Base-by-base conservation (phyloP, 2,797 vertebrate species). In the Poecile montanus region DNA sequence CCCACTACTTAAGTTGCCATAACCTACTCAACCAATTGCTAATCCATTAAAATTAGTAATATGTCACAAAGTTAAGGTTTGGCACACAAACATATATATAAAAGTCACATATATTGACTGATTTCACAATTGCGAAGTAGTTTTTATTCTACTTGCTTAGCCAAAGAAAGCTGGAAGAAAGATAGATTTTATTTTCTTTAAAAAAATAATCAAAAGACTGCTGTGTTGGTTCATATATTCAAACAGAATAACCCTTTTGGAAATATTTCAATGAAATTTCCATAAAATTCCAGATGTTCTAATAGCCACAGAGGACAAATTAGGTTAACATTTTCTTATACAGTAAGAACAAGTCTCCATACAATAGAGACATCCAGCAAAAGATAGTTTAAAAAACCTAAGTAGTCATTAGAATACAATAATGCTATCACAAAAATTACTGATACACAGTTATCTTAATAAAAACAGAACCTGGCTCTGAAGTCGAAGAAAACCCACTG, bases 381-480 rank as follows among this genome's bases (percentile, higher is more conserved):
- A 77, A 90, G 38, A 66, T 34, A 78, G 30, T 66, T 89, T 83
- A 44, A 84, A 91, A 87, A 94, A 66, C 3, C 0, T 13, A 61
- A 54, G 26, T 22, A 86, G 56, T 86, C 34, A 58, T 85, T 81
- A 88, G 65, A 85, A 85, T 61, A 78, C 0, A 0, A 86, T 58
- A 44, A 85, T 81, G 53, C 67, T 89, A 83, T 80, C 95, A 76
- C 89, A 84, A 50, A 92, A 72, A 63, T 92, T 92, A 81, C 70
- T 38, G 73, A 86, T 79, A 76, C 10, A 54, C 47, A 81, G 36
- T 66, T 26, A 84, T 42, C 58, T 81, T 70, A 56, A 84, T 74
- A 89, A 85, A 92, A 95, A 62, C 16, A 85, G 65, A 85, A 78
- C 36, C 58, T 78, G 66, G 32, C 76, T 81, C 68, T 70, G 66